A percentile compares a stretch with the other conserved stretches of the same genome.
Evolutionary conservation across 1,140 invertebrate genomes (phyloP).

Genomic region (Acromyrmex echinatior): DNA sequence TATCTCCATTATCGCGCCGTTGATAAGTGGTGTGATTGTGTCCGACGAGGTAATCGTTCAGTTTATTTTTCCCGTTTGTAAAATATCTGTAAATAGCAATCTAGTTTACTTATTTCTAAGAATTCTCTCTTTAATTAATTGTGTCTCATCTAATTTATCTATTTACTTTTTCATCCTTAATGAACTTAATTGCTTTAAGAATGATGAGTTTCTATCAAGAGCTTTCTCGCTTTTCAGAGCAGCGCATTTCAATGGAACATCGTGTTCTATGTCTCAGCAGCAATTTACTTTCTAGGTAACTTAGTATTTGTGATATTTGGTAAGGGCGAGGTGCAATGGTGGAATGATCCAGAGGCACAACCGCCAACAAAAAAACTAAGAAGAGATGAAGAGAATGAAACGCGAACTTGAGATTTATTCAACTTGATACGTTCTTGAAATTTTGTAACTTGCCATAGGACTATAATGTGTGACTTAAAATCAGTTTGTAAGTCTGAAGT

Average conservation of each 20-base stretch:
- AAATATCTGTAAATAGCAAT: not conserved
- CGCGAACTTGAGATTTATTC: constrained; percentile 17
- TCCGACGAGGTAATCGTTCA: constrained; percentile 77
- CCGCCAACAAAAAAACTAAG: no score
- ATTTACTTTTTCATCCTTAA: not conserved
- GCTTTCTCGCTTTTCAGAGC: constrained; percentile 80
- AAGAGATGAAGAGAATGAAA: not conserved
- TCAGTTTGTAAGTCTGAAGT: not conserved
- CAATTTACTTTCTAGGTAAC: constrained; percentile 87
- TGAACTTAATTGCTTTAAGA: not conserved
- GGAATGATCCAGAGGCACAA: constrained; percentile 78
- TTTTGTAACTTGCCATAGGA: not conserved
- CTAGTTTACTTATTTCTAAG: not conserved
- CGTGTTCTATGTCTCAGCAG: constrained; percentile 88
- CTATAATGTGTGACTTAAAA: not conserved
- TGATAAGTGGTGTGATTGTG: constrained; percentile 86
- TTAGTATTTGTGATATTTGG: constrained; percentile 86
- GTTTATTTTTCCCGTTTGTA: not conserved
- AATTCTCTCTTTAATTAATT: constrained; percentile 6
- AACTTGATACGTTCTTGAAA: not conserved
- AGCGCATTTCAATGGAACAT: constrained; percentile 86
- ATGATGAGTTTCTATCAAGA: not conserved
- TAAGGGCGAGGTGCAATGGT: constrained; percentile 83
- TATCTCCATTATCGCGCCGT: constrained; percentile 88
- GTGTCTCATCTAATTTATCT: not conserved